A percentile compares a stretch with the other conserved stretches of the same genome.
Conservation (phyloP, 2,888 invertebrate genomes). For the Drosophila mayaguana region DNA sequence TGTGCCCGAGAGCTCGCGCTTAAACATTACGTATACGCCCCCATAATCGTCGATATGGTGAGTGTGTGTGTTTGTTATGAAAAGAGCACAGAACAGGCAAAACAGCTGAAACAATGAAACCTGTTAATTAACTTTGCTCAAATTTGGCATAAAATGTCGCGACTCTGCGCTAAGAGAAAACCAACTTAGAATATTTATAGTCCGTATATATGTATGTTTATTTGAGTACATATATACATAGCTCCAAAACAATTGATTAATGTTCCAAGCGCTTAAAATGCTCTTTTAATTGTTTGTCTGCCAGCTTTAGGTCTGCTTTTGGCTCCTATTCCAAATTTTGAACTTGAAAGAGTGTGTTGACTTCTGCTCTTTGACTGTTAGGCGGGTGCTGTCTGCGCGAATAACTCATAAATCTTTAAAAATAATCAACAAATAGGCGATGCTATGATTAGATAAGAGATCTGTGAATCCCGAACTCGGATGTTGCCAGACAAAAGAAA, state of each 20-base stretch:
- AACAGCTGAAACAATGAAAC: conserved; percentile 68
- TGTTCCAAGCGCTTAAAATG: conserved; percentile 48
- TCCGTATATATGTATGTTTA: not conserved
- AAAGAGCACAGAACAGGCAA: conserved; percentile 36
- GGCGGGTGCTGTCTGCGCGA: conserved; percentile 7
- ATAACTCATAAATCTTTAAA: conserved; percentile 15
- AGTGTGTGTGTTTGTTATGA: conserved; percentile 33
- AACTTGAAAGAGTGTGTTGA: conserved; percentile 74
- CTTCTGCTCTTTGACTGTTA: conserved; percentile 24
- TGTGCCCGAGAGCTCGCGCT: conserved; percentile 35
- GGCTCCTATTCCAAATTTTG: conserved; percentile 38
- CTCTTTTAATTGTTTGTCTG: conserved; percentile 29
- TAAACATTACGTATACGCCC: conserved; percentile 70
- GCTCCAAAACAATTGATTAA: conserved; percentile 65
- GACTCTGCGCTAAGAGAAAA: conserved; percentile 40
- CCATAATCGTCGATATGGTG: conserved; percentile 40
- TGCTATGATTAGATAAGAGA: conserved; percentile 5
- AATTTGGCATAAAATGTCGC: conserved; percentile 75
- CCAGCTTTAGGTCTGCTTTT: conserved; percentile 17
- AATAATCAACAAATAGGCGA: not conserved
- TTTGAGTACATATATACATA: not conserved
- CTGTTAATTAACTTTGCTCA: conserved; percentile 72
- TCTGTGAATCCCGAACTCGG: too few species aligned
- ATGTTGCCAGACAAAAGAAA: not conserved
- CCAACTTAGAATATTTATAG: conserved; percentile 12